Evolutionary conservation across 30 jellyfish, hydroid and myxozoan species (phyloP).

Genomic region (Catostylus mosaicus): DNA sequence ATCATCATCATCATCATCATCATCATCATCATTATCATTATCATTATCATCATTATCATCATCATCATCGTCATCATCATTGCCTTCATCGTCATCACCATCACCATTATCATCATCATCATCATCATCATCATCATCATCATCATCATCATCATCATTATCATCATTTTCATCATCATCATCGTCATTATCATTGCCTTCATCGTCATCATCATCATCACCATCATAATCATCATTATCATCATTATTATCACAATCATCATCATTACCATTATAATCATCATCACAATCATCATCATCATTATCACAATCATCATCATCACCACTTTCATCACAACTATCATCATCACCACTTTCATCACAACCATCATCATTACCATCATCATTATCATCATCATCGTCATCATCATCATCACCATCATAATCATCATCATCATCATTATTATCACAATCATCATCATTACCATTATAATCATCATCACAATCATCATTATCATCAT

Average conservation of each 20-base stretch:
- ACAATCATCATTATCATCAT: no score
- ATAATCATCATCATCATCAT: no score
- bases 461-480: no score
- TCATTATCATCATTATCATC: slow-evolving; percentile 42
- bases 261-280: not conserved
- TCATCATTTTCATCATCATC: slow-evolving; percentile 37
- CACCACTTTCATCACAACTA: not conserved
- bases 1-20: slow-evolving; percentile 12
- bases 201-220: not conserved
- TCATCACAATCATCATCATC: no score
- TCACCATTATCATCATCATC: slow-evolving; percentile 52
- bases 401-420: slow-evolving; percentile 6
- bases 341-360: no score
- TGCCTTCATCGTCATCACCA: slow-evolving; percentile 38
- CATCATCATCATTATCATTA: slow-evolving; percentile 23
- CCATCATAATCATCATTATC: slow-evolving; percentile 2
- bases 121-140: slow-evolving; percentile 51
- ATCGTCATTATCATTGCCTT: not conserved
- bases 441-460: no score
- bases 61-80: slow-evolving; percentile 45
- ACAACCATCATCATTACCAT: no score
- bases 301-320: slow-evolving; percentile 2
- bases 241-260: not conserved
- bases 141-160: slow-evolving; percentile 54
- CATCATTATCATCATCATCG: slow-evolving; percentile 1